Percentiles rank a stretch among this genome's conserved stretches.
Conservation (phyloP, 2,113 vertebrate species). For the Poeciliopsis turrubarensis region DNA sequence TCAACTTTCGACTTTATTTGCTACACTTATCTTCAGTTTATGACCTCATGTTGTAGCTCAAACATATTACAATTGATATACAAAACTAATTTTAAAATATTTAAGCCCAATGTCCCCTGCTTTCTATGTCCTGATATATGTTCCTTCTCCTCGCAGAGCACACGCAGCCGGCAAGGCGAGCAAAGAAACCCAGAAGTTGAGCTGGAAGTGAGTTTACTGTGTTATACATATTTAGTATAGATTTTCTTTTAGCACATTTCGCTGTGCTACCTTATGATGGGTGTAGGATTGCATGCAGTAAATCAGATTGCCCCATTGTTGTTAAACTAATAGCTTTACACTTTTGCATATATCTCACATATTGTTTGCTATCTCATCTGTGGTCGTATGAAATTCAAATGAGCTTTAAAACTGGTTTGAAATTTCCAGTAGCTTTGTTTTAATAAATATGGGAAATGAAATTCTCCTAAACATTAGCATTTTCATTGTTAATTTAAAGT, state of each 20-base stretch:
- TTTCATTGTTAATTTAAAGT: not conserved
- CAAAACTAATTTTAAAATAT: too few species aligned
- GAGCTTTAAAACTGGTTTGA: constrained; percentile 32
- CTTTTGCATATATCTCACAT: not conserved
- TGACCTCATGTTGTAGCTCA: too few species aligned
- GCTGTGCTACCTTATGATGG: not conserved
- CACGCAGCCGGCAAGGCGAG: constrained; percentile 96
- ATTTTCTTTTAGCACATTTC: not conserved
- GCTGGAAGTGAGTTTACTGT: constrained; percentile 85
- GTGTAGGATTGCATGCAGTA: not conserved
- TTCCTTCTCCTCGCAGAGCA: constrained; percentile 82
- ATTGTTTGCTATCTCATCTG: not conserved
- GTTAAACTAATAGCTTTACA: not conserved
- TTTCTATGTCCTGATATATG: not conserved
- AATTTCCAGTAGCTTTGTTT: constrained; percentile 9
- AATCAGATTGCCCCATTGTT: not conserved
- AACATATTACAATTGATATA: too few species aligned
- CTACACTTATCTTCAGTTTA: too few species aligned
- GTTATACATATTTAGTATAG: not conserved
- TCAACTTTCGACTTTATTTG: too few species aligned
- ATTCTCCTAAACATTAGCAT: not conserved
- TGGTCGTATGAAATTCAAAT: constrained; percentile 23
- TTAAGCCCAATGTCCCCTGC: too few species aligned
- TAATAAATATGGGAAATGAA: not conserved
- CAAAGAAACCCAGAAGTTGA: constrained; percentile 96